Conservation (phyloP, 2,888 invertebrate species). For the Trachelus tabidus region DNA sequence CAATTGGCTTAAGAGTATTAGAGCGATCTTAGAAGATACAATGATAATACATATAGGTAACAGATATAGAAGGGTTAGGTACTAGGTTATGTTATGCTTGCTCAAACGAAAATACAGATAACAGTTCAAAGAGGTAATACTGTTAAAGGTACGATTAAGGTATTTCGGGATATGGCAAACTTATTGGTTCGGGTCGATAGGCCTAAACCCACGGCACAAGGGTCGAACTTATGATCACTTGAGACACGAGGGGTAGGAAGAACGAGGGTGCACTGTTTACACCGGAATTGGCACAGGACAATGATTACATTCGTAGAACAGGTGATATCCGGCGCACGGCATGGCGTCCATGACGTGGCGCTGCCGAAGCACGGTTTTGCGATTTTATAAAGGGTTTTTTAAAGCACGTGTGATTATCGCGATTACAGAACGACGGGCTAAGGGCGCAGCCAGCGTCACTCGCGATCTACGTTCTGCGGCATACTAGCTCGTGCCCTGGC, state of each 20-base stretch:
- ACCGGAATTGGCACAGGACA: background rate
- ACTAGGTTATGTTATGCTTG: background rate
- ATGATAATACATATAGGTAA: background rate
- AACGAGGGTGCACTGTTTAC: conserved; percentile 4
- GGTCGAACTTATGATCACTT: background rate
- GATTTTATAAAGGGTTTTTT: background rate
- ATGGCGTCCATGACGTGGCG: background rate
- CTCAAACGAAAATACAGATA: background rate
- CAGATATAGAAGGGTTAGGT: background rate
- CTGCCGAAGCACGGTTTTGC: background rate
- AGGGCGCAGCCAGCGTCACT: conserved; percentile 48
- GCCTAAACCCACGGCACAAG: background rate
- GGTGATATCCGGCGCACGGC: background rate
- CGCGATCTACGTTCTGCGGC: conserved; percentile 62
- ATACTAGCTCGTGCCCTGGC: conserved; percentile 60
- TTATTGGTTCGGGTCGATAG: background rate
- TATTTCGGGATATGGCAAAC: background rate
- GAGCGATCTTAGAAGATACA: background rate
- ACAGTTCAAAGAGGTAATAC: background rate
- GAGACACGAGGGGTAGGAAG: background rate
- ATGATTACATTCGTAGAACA: background rate
- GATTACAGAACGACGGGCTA: background rate
- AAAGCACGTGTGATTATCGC: background rate
- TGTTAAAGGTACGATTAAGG: background rate
- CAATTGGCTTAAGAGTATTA: background rate